Conservation (phyloP, 2,113 vertebrate species). For the Ancistrus triradiatus region DNA sequence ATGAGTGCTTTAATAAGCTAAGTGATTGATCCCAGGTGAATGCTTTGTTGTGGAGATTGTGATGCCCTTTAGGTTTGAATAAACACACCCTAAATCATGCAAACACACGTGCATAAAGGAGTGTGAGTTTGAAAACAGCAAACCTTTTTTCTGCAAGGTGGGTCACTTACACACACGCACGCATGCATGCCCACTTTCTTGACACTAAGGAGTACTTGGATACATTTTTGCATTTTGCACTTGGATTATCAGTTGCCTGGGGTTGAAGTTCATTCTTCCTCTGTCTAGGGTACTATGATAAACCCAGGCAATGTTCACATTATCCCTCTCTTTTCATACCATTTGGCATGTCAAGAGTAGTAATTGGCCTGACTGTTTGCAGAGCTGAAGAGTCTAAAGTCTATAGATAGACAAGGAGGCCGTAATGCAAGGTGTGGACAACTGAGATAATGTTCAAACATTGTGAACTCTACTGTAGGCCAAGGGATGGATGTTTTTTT, state of each 20-base stretch:
- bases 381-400: conserved; percentile 54
- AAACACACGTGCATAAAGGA: conserved; percentile 1
- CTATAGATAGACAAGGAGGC: conserved; percentile 53
- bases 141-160: too few relatives aligned
- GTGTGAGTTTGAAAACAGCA: conserved; percentile 24
- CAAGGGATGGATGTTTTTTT: conserved; percentile 25
- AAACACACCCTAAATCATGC: conserved; percentile 37
- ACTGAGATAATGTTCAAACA: conserved; percentile 49
- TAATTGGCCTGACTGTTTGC: conserved; percentile 51
- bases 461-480: conserved; percentile 18
- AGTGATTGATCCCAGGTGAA: conserved; percentile 56
- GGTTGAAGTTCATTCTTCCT: conserved; percentile 26
- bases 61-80: conserved; percentile 52
- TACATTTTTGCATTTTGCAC: conserved; percentile 24
- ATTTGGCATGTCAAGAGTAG: conserved; percentile 30
- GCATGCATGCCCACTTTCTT: too few relatives aligned
- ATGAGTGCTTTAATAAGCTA: conserved; percentile 54
- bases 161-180: not conserved
- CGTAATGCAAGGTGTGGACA: conserved; percentile 58
- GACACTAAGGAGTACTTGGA: not conserved
- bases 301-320: conserved; percentile 6
- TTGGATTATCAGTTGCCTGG: conserved; percentile 25
- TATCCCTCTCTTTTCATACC: conserved; percentile 12
- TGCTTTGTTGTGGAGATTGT: conserved; percentile 50
- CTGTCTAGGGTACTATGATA: conserved; percentile 44